Evolutionary conservation across 2,888 invertebrate genomes (phyloP).

Genomic region (Latrodectus hesperus): DNA sequence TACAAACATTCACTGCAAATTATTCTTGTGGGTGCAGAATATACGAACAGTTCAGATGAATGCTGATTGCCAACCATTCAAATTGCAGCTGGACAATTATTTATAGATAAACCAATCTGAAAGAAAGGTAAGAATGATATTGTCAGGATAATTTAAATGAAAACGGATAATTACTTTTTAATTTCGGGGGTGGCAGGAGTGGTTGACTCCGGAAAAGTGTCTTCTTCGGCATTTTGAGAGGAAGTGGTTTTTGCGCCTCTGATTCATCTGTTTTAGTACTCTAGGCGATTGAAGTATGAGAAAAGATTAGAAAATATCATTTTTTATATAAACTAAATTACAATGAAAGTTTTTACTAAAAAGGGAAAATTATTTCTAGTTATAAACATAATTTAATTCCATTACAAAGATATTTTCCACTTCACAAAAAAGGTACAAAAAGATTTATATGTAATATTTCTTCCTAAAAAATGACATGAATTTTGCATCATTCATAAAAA

Average conservation of each 20-base stretch:
- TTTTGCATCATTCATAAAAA: too few species aligned
- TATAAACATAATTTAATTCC: too few species aligned
- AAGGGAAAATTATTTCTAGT: not conserved
- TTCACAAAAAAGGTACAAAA: too few species aligned
- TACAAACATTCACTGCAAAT: too few species aligned
- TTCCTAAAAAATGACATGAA: too few species aligned
- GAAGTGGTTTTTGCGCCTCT: slow-evolving; percentile 18
- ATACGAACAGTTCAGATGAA: too few species aligned
- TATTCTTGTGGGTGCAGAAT: too few species aligned
- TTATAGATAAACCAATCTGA: too few species aligned
- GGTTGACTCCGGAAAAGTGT: slow-evolving; percentile 62
- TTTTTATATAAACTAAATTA: not conserved
- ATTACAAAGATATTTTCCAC: too few species aligned
- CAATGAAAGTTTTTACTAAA: not conserved
- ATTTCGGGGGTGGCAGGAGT: slow-evolving; percentile 71
- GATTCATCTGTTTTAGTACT: slow-evolving; percentile 36
- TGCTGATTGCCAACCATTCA: too few species aligned
- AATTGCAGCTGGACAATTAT: too few species aligned
- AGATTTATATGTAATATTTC: too few species aligned
- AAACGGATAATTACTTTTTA: slow-evolving; percentile 29
- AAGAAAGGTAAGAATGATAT: not conserved
- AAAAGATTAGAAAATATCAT: not conserved
- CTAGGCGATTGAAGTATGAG: not conserved
- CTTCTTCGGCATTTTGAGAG: slow-evolving; percentile 60
- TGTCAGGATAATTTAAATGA: not conserved